Base-by-base conservation (phyloP, 2,113 vertebrate genomes). In the Macrotis lagotis region DNA sequence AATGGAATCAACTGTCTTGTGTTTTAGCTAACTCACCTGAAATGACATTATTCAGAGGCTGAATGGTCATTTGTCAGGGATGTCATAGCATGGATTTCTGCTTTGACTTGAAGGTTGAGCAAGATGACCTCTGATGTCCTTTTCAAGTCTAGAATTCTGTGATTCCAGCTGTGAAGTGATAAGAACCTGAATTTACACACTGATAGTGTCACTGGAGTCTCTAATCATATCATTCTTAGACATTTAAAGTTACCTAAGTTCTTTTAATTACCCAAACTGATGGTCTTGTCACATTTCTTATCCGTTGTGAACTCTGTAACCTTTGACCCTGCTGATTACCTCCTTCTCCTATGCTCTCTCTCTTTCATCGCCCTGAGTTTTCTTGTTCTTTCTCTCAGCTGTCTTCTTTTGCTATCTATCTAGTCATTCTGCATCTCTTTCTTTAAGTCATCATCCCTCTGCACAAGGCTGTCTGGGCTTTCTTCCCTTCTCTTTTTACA, bases 1-100 rank as follows among this genome's bases (percentile, higher is more conserved):
- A 94, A 90, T 95, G 52, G 89, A 93, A 91, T 28, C 49, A 51
- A 48, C 89, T 94, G 8, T 93, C 88, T 91, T 25, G 25, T 28
- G 26, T 49, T 90, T 66, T 93, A 55, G 16, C 9, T 90, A 66
- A 50, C 55, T 94, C 74, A 66, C 31, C 7, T 83, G 19, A 83
- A 44, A 53, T 90, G 83, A 55, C 50, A 74, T 19, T 51, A 37
- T 51, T 90, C 8, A 28, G 48, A 48, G 19, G 48, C 25, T 50
- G 22, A 47, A 74, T 95, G 74, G 92, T 48, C 25, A 49, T 95
- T 50, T 96, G 28, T 94, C 88, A 74, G 37, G 24, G 37, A 9
- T 91, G 10, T 59, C 51, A 5, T 88, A 47, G 91, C 59, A 19
- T 3, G 88, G 90, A 91, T 52, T 95, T 88, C 90, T 92, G 19